phyloP scores from a whole-genome alignment of 2,113 vertebrate genomes.

The Nannospalax galili region DNA sequence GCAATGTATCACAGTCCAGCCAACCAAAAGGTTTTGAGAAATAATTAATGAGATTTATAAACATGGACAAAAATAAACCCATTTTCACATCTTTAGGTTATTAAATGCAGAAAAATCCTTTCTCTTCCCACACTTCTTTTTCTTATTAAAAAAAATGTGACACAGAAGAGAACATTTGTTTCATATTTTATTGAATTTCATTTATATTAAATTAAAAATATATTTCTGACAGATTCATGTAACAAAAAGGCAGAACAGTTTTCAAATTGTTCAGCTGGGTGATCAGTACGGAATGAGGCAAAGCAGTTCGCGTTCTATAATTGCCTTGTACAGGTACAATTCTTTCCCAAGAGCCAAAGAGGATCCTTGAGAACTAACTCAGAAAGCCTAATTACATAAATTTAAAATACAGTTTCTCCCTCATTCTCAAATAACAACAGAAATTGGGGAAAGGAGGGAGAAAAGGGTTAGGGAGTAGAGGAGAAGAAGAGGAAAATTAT shows the following conservation, averaged over 20 bases:
- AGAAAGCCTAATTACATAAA: conserved; percentile 79
- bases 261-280: conserved; percentile 93
- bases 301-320: conserved; percentile 85
- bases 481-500: conserved; percentile 84
- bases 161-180: conserved; percentile 76
- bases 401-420: conserved; percentile 83
- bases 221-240: conserved; percentile 99
- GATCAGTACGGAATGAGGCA: conserved; percentile 84
- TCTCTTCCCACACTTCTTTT: neutral
- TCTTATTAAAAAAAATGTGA: conserved; percentile 48
- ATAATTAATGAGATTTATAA: conserved; percentile 57
- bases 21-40: neutral
- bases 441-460: conserved; percentile 49
- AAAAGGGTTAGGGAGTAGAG: conserved; percentile 32
- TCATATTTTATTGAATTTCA: conserved; percentile 99
- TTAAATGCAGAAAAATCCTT: conserved; percentile 47
- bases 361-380: conserved; percentile 80
- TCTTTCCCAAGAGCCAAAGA: conserved; percentile 82
- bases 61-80: neutral
- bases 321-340: conserved; percentile 85
- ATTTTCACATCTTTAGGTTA: conserved; percentile 24
- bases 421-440: conserved; percentile 83
- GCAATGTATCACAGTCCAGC: neutral
- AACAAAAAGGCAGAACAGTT: conserved; percentile 99
- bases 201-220: conserved; percentile 99